Conservation (phyloP, 64 coral and sea anemone species). For the Trachythela sp. region DNA sequence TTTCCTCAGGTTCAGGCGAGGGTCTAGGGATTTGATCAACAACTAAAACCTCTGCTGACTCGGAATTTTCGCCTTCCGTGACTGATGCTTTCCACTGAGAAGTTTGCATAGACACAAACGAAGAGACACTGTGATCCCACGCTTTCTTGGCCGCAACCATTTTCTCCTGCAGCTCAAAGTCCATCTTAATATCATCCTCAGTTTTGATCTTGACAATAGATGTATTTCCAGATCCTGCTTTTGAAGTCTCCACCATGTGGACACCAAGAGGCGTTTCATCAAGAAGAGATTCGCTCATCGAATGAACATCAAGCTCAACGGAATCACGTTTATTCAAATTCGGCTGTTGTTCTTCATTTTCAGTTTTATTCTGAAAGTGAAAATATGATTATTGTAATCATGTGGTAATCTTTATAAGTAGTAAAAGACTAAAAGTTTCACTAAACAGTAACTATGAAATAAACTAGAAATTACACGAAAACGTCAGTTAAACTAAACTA, state of each 20-base stretch:
- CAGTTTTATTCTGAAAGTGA: neutral
- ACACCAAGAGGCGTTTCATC: neutral
- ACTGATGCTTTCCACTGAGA: constrained; percentile 16
- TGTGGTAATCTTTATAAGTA: too few relatives aligned
- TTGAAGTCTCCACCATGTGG: constrained; percentile 1
- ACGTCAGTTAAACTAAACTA: too few relatives aligned
- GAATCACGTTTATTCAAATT: constrained; percentile 21
- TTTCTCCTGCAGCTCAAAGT: constrained; percentile 37
- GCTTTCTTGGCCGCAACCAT: constrained; percentile 75
- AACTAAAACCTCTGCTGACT: constrained; percentile 48
- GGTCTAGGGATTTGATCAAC: neutral
- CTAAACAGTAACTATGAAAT: too few relatives aligned
- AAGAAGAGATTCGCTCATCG: neutral
- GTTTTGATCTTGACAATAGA: neutral
- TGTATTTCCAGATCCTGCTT: neutral
- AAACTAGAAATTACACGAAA: too few relatives aligned
- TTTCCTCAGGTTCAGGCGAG: constrained; percentile 4
- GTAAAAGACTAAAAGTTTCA: too few relatives aligned
- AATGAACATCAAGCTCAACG: constrained; percentile 15
- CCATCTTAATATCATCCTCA: constrained; percentile 8
- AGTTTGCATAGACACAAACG: constrained; percentile 1
- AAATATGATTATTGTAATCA: neutral
- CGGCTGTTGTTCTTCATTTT: neutral
- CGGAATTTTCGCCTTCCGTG: constrained; percentile 15
- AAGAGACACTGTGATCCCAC: constrained; percentile 41